phyloP scores from a whole-genome alignment of 1,140 invertebrate species.

The Brachionus koreanus region DNA sequence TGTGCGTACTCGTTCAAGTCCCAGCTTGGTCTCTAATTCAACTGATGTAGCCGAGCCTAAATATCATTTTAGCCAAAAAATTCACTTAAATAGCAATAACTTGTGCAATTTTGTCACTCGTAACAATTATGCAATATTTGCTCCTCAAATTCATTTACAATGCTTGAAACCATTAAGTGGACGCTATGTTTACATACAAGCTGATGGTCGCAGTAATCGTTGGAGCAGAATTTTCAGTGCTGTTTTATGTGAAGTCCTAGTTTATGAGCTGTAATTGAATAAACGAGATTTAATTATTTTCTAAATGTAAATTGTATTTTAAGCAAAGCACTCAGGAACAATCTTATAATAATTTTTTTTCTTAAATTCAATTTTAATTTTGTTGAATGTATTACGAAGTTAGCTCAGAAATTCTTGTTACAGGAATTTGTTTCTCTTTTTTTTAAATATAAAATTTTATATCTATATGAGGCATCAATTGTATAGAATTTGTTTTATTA shows the following conservation, averaged over 20 bases:
- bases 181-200: constrained; percentile 63
- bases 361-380: not conserved
- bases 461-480: not conserved
- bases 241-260: constrained; percentile 63
- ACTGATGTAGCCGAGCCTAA: constrained; percentile 44
- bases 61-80: not conserved
- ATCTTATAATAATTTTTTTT: not conserved
- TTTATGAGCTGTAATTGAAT: constrained; percentile 52
- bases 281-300: constrained; percentile 5
- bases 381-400: not conserved
- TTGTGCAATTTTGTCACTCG: constrained; percentile 62
- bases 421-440: not conserved
- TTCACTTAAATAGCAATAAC: constrained; percentile 46
- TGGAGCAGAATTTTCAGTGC: constrained; percentile 62
- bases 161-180: constrained; percentile 59
- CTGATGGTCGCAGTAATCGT: constrained; percentile 61
- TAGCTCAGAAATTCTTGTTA: not conserved
- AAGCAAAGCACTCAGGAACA: constrained; percentile 7
- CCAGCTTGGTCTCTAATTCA: constrained; percentile 48
- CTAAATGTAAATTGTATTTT: not conserved
- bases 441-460: not conserved
- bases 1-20: constrained; percentile 45
- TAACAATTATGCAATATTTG: constrained; percentile 62
- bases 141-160: constrained; percentile 59
- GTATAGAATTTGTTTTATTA: not conserved